A percentile compares a stretch with the other conserved stretches of the same genome.
Conservation (phyloP, 2,113 vertebrate genomes). For the Brienomyrus longianalis region DNA sequence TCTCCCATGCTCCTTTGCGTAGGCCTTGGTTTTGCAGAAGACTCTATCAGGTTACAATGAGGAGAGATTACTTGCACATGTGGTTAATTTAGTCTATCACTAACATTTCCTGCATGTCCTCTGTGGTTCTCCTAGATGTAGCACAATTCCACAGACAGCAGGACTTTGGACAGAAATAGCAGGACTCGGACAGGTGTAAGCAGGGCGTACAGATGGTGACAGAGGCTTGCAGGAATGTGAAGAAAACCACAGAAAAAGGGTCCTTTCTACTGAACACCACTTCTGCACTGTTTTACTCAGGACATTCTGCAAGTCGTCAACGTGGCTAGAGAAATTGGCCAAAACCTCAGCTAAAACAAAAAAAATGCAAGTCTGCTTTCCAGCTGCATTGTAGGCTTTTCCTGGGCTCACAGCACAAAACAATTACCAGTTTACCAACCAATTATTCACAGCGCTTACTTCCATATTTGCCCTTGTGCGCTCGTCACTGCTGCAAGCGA, state of each 20-base stretch:
- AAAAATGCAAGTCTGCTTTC: conserved; percentile 46
- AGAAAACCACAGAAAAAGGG: conserved; percentile 43
- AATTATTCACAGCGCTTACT: conserved; percentile 7
- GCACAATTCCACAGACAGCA: not conserved
- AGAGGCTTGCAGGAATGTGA: conserved; percentile 39
- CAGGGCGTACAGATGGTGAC: conserved; percentile 53
- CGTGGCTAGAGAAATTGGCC: conserved; percentile 48
- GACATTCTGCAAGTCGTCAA: conserved; percentile 27
- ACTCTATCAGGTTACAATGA: conserved; percentile 1
- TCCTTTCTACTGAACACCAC: conserved; percentile 20
- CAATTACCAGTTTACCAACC: conserved; percentile 20
- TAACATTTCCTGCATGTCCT: not conserved
- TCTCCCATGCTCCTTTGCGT: conserved; percentile 26
- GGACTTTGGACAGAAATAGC: not conserved
- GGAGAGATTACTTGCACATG: conserved; percentile 7
- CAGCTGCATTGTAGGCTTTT: conserved; percentile 42
- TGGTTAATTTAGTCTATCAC: not conserved
- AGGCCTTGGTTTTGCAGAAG: conserved; percentile 8
- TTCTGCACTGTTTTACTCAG: conserved; percentile 46
- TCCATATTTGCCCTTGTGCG: not conserved
- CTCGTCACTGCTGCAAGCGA: not conserved
- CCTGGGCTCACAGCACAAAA: conserved; percentile 19
- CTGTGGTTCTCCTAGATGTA: not conserved
- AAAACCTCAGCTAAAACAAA: conserved; percentile 48
- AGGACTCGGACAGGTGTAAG: conserved; percentile 39